Evolutionary conservation across 2,888 invertebrate species (phyloP).

Genomic region (Amphimallon solstitiale): DNA sequence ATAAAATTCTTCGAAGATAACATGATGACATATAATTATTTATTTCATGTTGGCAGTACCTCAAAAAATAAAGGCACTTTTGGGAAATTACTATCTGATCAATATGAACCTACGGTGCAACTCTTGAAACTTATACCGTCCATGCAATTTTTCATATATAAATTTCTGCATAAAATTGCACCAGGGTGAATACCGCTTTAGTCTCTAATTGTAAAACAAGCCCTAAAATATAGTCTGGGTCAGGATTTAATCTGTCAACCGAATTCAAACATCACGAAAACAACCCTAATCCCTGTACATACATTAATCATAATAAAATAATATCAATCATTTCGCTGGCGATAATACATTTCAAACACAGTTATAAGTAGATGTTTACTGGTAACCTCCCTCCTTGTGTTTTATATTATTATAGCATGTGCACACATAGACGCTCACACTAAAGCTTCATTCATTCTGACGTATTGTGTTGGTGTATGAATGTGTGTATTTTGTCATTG

Average conservation of each 20-base stretch:
- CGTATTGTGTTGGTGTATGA: constrained; percentile 36
- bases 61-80: no score
- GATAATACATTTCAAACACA: constrained; percentile 57
- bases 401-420: no score
- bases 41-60: no score
- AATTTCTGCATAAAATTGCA: no score
- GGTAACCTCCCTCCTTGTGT: constrained; percentile 47
- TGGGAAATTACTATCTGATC: no score
- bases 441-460: background rate
- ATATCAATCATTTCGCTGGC: constrained; percentile 55
- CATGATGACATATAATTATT: no score
- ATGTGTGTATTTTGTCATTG: constrained; percentile 49
- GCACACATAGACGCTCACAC: background rate
- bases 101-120: no score
- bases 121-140: no score
- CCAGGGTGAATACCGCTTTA: no score
- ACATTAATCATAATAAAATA: constrained; percentile 55
- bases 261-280: constrained; percentile 32
- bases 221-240: background rate
- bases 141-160: no score
- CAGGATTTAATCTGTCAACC: constrained; percentile 16
- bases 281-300: constrained; percentile 47
- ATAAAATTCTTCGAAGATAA: no score
- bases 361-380: constrained; percentile 56
- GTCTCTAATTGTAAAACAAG: no score